Evolutionary conservation across 92 coral and sea anemone species (phyloP), one percentile per base, ranked within the genome.

Genomic region (Micromussa lordhowensis): DNA sequence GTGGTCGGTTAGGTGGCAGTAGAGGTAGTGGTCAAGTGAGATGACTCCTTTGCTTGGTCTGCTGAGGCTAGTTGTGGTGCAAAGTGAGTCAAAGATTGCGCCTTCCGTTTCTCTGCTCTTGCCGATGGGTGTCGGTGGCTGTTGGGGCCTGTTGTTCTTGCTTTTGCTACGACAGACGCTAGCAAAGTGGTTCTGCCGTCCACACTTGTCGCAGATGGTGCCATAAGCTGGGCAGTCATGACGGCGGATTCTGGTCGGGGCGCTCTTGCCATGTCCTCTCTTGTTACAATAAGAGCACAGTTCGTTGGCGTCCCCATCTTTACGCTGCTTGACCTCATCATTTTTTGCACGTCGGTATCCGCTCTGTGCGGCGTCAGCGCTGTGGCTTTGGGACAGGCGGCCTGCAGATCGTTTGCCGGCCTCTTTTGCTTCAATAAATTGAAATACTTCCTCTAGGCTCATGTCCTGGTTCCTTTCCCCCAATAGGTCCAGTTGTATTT

Each of bases 331-430:
- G 6, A 85, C 18, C 51, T 73, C 92, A 13, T 94, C 83, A 11
- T 87, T 69, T 29, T 90, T 80, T 40, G 19, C 44, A 0, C 53
- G 87, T 40, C 87, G 87, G 85, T 91, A 89, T 24, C 82, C 90
- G 85, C 96, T 91, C 26, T 86, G 87, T 10, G 89, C 74, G 11
- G 93, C 48, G 7, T 40, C 48, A 4, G 7, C 48, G 7, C 1
- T 95, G 89, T 87, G 95, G 90, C 80, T 84, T 9, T 90, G 81
- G 35, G 84, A 78, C 5, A 94, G 90, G 29, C 77, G 88, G 26
- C 92, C 97, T 22, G 93, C 95, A 2, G 97, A 92, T 32, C 94
- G n/a, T 71, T 90, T 94, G 0, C 95, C 94, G 24, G 94, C 72
- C 68, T 92, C 91, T 75, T 40, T 92, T 9, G 90, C 93, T 70